A percentile compares a stretch with the other conserved stretches of the same genome.
Evolutionary conservation across 30 jellyfish, hydroid and myxozoan genomes (phyloP).

Genomic region (Sanderia malayensis): DNA sequence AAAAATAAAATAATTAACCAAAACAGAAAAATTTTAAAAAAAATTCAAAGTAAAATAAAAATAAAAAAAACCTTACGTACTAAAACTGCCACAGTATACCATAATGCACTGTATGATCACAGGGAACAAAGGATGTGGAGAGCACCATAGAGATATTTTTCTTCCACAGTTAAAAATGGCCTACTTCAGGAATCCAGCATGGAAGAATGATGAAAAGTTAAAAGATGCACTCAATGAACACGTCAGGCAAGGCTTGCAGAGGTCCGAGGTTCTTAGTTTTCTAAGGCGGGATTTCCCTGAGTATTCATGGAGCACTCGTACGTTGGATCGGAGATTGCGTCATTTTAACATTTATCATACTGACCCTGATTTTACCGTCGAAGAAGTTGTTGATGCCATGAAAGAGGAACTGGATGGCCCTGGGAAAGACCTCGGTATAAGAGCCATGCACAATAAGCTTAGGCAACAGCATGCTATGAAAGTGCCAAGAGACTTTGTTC

Average conservation of each 20-base stretch:
- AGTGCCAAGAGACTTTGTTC: conserved; percentile 29
- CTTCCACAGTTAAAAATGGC: too few species aligned
- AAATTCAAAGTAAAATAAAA: too few species aligned
- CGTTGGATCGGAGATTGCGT: conserved; percentile 16
- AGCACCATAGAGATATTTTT: too few species aligned
- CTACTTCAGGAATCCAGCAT: neutral
- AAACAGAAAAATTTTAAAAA: too few species aligned
- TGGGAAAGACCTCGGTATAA: conserved; percentile 27
- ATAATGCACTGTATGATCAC: too few species aligned
- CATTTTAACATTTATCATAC: conserved; percentile 3
- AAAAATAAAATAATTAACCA: too few species aligned
- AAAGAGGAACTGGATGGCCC: conserved; percentile 43
- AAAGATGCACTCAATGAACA: neutral
- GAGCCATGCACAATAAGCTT: conserved; percentile 47
- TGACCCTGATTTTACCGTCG: conserved; percentile 21
- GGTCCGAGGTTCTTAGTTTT: conserved; percentile 16
- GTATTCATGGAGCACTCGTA: conserved; percentile 36
- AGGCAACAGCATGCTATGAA: conserved; percentile 26
- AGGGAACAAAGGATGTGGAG: too few species aligned
- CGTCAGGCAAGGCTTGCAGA: conserved; percentile 26
- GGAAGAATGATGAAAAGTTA: conserved; percentile 18
- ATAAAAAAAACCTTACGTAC: too few species aligned
- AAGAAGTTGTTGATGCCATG: conserved; percentile 16
- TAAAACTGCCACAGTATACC: too few species aligned
- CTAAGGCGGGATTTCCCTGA: conserved; percentile 16